Conservation (phyloP, 2,888 invertebrate genomes). For the Synanthedon tipuliformis region DNA sequence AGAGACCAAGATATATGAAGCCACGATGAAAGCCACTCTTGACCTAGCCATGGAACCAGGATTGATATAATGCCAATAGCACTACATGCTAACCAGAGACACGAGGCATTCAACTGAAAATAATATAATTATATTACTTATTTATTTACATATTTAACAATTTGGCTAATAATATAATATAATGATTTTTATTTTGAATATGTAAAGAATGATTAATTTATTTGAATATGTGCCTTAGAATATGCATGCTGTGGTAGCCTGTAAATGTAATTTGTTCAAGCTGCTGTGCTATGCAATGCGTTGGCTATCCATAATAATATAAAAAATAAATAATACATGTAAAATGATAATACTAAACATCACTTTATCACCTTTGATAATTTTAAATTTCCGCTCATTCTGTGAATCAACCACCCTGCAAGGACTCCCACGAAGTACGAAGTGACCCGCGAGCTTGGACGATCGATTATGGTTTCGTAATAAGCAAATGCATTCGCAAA, state of each 20-base stretch:
- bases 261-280: too few relatives aligned
- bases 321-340: too few relatives aligned
- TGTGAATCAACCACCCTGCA: constrained; percentile 78
- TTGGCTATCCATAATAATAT: too few relatives aligned
- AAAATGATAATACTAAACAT: too few relatives aligned
- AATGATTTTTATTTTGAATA: too few relatives aligned
- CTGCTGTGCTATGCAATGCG: too few relatives aligned
- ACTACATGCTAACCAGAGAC: neutral
- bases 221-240: too few relatives aligned
- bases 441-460: constrained; percentile 79
- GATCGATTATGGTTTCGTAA: constrained; percentile 75
- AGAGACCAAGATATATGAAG: constrained; percentile 39
- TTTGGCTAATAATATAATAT: too few relatives aligned
- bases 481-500: constrained; percentile 24
- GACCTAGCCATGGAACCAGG: neutral
- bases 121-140: too few relatives aligned
- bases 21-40: constrained; percentile 15
- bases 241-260: too few relatives aligned
- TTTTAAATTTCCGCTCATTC: constrained; percentile 64
- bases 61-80: neutral
- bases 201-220: too few relatives aligned
- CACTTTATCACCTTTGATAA: constrained; percentile 43
- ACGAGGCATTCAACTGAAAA: neutral
- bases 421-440: constrained; percentile 81
- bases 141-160: too few relatives aligned